Conservation (phyloP, 1,140 invertebrate species). For the Penaeus indicus region DNA sequence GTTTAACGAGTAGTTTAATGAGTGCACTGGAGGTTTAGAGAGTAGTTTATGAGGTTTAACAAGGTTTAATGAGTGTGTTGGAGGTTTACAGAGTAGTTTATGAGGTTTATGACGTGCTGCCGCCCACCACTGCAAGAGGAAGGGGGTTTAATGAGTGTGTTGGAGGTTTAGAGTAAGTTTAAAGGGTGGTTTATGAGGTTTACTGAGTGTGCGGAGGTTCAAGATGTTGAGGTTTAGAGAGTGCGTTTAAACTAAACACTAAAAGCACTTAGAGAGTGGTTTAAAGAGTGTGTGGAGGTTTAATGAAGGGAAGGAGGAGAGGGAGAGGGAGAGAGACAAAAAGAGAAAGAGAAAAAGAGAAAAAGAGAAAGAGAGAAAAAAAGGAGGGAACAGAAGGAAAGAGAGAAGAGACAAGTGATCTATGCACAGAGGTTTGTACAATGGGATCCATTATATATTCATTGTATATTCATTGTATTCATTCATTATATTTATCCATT, state of each 20-base stretch:
- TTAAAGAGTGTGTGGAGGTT: no score
- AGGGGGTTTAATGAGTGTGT: background rate
- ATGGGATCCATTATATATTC: no score
- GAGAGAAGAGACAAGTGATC: background rate
- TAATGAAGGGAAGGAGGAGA: background rate
- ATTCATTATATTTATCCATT: no score
- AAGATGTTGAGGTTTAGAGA: no score
- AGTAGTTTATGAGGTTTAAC: no score
- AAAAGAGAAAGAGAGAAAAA: background rate
- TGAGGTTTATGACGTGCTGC: no score
- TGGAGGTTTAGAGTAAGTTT: slow-evolving; percentile 3
- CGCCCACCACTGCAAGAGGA: slow-evolving; percentile 46
- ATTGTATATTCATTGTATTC: no score
- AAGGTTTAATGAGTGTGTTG: no score
- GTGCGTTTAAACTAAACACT: no score
- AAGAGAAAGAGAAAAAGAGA: background rate
- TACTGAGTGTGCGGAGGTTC: background rate
- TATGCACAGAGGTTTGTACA: no score
- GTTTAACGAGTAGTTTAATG: background rate
- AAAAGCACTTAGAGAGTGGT: background rate
- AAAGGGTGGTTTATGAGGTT: no score
- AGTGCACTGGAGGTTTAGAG: no score
- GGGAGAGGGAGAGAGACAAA: background rate
- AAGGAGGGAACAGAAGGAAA: background rate
- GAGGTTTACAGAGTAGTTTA: background rate